Evolutionary conservation across 2,888 invertebrate species (phyloP), one percentile per base, ranked within the genome.

Genomic region (Prostheceraeus crozeri): DNA sequence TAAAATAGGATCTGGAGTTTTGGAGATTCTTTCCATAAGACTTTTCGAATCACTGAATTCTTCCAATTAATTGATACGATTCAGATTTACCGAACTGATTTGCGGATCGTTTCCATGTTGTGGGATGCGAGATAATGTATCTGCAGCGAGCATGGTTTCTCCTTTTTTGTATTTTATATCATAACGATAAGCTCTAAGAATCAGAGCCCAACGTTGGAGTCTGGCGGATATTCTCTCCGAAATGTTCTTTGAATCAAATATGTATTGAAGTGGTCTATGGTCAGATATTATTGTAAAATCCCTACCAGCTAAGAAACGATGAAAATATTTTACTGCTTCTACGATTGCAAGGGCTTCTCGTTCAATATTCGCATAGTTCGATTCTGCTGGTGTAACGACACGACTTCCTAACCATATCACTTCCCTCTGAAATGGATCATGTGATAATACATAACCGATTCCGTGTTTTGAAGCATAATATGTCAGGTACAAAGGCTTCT

Each of bases 331-430:
- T 14, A 53, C 54, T 10, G 35, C 33, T n/a, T 53, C 31, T 3
- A 53, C 54, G 33, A 53, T 53, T 11, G 8, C 54, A 19, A 53
- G 31, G 8, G 54, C 54, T 8, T 53, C 54, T 53, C 54, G 19
- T 33, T 53, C 54, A 14, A 53, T 35, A 27, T 53, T 53, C 8
- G 33, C 30, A 35, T 53, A 53, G 19, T 53, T 53, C n/a, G n/a
- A 14, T 27, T 53, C 54, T 8, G 54, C 31, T 14, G 19, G 11
- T 8, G 54, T 23, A n/a, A 53, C 14, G 33, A 53, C 54, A 35
- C 54, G 4, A 19, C 31, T 53, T 14, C 28, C 54, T 11, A 53
- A 8, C 19, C n/a, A 53, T n/a, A 35, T 11, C 8, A 35, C 28
- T 11, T 53, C 35, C n/a, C 27, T 14, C 28, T 35, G 11, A 27